Conservation (phyloP, 1,140 invertebrate species). For the Dermatophagoides farinae region DNA sequence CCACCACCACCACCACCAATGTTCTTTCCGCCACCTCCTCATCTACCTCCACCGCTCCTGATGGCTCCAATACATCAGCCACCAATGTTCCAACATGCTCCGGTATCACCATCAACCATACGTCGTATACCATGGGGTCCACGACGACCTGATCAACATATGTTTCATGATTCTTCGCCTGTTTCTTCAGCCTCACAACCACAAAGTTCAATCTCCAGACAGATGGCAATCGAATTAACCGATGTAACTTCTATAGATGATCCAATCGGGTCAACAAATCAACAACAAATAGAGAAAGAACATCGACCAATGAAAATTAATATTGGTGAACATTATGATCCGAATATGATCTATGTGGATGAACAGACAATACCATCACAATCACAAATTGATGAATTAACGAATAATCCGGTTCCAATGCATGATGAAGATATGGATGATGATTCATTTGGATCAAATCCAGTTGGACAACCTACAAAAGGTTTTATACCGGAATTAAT, state of each 20-base stretch:
- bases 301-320: slow-evolving; percentile 6
- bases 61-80: neutral
- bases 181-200: neutral
- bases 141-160: neutral
- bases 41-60: neutral
- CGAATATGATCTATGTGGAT: neutral
- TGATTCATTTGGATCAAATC: neutral
- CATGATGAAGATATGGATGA: no score
- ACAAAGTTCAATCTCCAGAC: neutral
- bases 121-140: neutral
- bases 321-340: slow-evolving; percentile 11
- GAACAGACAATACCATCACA: neutral
- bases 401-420: no score
- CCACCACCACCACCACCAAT: neutral
- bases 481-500: neutral
- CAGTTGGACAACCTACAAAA: neutral
- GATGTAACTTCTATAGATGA: neutral
- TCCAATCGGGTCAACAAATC: neutral
- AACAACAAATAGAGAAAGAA: neutral
- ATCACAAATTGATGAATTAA: no score
- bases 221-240: neutral
- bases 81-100: neutral
- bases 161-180: neutral
- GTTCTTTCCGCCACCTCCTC: neutral
- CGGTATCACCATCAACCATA: neutral